Percentiles rank a stretch among this genome's conserved stretches.
Conservation (phyloP, 2,113 vertebrate species). For the Mesembrinibis cayennensis region DNA sequence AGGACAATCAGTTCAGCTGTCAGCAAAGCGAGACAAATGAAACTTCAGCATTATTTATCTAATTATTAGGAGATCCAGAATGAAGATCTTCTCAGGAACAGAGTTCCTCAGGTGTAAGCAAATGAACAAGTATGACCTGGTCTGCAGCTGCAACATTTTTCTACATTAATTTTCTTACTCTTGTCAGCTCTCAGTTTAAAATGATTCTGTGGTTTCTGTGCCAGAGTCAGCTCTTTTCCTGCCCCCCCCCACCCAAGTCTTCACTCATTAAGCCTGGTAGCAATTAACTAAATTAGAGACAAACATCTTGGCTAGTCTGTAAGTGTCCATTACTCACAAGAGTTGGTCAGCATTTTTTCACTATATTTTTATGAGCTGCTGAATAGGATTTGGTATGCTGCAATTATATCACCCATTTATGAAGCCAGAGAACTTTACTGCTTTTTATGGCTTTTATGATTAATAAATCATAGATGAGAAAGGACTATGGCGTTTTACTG, state of each 20-base stretch:
- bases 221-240: neutral
- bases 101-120: neutral
- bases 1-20: neutral
- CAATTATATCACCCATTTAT: neutral
- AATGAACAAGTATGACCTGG: neutral
- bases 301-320: neutral
- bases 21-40: neutral
- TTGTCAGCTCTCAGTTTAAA: neutral
- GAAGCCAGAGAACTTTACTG: neutral
- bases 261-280: neutral
- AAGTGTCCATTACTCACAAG: neutral
- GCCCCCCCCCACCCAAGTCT: rapidly evolving
- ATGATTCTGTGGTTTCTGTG: neutral
- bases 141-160: neutral
- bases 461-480: neutral
- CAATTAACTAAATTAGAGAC: conserved; percentile 33
- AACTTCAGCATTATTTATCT: neutral
- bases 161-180: neutral
- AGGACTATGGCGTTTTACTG: neutral
- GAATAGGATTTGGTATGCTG: neutral
- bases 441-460: conserved; percentile 4
- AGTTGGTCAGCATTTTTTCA: conserved; percentile 5
- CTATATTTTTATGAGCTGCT: neutral
- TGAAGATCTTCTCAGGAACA: neutral
- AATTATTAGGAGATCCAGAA: neutral